phyloP scores from a whole-genome alignment of 2,797 vertebrate species.

The Myripristis murdjan region DNA sequence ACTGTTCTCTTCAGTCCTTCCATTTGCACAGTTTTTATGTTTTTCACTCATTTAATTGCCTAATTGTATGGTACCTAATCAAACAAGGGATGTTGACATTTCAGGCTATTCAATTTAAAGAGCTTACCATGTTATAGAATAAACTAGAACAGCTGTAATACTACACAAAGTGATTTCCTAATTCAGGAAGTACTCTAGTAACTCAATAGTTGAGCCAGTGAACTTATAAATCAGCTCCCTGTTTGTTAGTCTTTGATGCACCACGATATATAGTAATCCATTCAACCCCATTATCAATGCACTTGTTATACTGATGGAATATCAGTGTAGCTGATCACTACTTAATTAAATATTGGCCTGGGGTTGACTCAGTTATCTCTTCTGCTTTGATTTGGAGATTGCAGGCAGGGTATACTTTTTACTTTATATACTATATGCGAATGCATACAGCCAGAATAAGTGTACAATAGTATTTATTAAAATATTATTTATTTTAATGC shows the following conservation, averaged over 20 bases:
- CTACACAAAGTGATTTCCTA: conserved; percentile 13
- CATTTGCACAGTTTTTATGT: conserved; percentile 37
- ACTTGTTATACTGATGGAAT: conserved; percentile 54
- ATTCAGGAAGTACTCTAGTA: conserved; percentile 11
- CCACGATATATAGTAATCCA: conserved; percentile 30
- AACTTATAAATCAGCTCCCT: conserved; percentile 41
- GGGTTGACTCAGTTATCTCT: conserved; percentile 44
- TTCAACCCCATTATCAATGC: conserved; percentile 58
- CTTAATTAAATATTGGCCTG: conserved; percentile 25
- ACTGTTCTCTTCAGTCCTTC: conserved; percentile 24
- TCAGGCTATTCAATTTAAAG: conserved; percentile 20
- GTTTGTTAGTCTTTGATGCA: conserved; percentile 37
- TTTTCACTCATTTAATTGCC: conserved; percentile 17
- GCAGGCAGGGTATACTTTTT: conserved; percentile 60
- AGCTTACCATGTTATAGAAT: conserved; percentile 19
- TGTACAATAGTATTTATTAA: conserved; percentile 81
- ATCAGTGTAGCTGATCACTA: conserved; percentile 43
- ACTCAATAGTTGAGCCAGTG: conserved; percentile 30
- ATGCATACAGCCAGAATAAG: conserved; percentile 54
- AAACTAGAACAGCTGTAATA: conserved; percentile 37
- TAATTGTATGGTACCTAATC: background rate
- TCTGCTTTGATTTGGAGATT: conserved; percentile 40
- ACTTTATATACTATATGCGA: conserved; percentile 47
- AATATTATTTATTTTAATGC: conserved; percentile 80
- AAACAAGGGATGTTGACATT: background rate